Conservation (phyloP, 2,888 invertebrate species). For the Crioceris asparagi region DNA sequence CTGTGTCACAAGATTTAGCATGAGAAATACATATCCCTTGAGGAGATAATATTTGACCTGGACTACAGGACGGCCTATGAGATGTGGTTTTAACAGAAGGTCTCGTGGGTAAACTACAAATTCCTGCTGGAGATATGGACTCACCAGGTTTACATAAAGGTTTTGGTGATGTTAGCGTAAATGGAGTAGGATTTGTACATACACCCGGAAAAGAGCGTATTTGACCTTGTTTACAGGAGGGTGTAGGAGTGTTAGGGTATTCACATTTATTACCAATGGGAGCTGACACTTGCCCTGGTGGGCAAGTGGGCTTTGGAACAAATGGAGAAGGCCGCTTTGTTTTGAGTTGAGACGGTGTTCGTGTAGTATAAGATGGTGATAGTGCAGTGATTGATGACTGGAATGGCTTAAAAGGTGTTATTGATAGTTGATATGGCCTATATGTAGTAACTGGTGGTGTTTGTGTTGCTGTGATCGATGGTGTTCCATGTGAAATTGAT, state of each 20-base stretch:
- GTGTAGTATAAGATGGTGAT: not conserved
- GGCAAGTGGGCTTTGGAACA: conserved; percentile 13
- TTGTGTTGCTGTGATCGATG: too few relatives aligned
- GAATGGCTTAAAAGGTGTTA: too few relatives aligned
- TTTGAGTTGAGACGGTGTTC: conserved; percentile 8
- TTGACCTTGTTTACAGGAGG: not conserved
- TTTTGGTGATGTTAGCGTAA: conserved; percentile 4
- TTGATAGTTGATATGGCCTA: too few relatives aligned
- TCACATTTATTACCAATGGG: conserved; percentile 8
- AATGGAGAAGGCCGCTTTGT: conserved; percentile 1
- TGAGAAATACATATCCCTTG: conserved; percentile 5
- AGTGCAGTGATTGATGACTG: too few relatives aligned
- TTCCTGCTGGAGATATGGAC: conserved; percentile 15
- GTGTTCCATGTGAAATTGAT: too few relatives aligned
- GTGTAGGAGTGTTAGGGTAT: conserved; percentile 4
- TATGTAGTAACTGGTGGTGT: too few relatives aligned
- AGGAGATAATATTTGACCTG: conserved; percentile 11
- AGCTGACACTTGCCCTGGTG: conserved; percentile 8
- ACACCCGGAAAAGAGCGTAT: conserved; percentile 11
- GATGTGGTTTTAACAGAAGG: not conserved
- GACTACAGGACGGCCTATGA: conserved; percentile 14
- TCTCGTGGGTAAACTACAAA: not conserved
- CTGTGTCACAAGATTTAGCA: not conserved
- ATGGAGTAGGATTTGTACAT: conserved; percentile 12
- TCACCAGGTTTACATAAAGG: conserved; percentile 14